phyloP scores from a whole-genome alignment of 35 echinoderm and acorn worm genomes.

The Ophioderma brevispina region DNA sequence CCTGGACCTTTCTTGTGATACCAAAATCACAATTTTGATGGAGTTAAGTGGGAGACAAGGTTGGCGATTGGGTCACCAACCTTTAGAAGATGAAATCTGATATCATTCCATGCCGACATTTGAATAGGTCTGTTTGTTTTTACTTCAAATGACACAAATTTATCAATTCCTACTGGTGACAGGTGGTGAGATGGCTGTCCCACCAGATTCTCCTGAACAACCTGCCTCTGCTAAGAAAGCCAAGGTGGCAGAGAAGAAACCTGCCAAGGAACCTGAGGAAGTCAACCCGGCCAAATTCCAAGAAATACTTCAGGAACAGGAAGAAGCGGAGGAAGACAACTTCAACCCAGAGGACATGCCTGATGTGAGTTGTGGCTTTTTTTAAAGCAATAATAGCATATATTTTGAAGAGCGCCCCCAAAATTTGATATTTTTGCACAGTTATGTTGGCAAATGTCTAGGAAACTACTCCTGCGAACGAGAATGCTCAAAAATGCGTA shows the following conservation, averaged over 20 bases:
- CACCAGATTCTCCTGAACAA: conserved; percentile 2
- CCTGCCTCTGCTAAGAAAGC: conserved; percentile 2
- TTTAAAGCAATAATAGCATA: too few relatives aligned
- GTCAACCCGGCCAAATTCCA: conserved; percentile 69
- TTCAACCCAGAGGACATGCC: conserved; percentile 75
- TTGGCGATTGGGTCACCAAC: too few relatives aligned
- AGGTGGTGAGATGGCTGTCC: conserved; percentile 9
- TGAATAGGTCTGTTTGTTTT: neutral
- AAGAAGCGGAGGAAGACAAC: conserved; percentile 52
- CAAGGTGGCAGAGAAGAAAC: conserved; percentile 21
- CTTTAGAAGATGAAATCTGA: too few relatives aligned
- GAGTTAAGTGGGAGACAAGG: too few relatives aligned
- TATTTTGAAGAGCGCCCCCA: too few relatives aligned
- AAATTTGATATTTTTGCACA: too few relatives aligned
- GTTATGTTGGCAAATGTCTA: too few relatives aligned
- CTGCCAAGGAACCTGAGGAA: neutral
- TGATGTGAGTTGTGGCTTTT: conserved; percentile 74
- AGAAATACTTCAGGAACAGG: conserved; percentile 51
- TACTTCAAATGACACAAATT: neutral
- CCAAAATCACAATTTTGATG: too few relatives aligned
- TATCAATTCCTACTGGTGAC: neutral
- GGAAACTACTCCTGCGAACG: too few relatives aligned
- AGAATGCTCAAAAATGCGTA: too few relatives aligned
- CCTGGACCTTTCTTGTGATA: too few relatives aligned
- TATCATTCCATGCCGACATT: too few relatives aligned